These are phyloP conservation scores for Pyrocoelia pectoralis DNA, from an alignment of 2,888 invertebrate genomes.

Conservation along the genomic window DNA sequence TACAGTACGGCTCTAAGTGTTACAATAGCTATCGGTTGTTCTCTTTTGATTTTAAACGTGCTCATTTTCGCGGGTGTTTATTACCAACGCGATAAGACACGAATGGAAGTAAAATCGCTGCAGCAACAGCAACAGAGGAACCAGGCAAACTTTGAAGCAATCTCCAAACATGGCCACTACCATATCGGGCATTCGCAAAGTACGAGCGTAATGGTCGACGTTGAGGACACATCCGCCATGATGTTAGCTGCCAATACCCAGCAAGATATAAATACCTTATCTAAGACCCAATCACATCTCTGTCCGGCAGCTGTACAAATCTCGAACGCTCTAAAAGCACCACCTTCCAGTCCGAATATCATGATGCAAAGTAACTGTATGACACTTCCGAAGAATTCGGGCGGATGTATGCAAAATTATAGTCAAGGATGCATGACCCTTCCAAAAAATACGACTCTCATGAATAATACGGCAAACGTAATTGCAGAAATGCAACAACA, in stretches of 20 bases:
- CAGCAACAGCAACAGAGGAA: conserved; percentile 81
- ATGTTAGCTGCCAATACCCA: conserved; percentile 66
- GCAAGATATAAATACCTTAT: conserved; percentile 62
- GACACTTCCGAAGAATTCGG: conserved; percentile 64
- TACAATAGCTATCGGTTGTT: conserved; percentile 84
- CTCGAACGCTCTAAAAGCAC: conserved; percentile 67
- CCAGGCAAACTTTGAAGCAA: conserved; percentile 72
- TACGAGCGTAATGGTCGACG: conserved; percentile 84
- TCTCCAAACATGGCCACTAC: conserved; percentile 83
- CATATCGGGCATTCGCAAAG: conserved; percentile 79
- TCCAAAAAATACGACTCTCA: conserved; percentile 66
- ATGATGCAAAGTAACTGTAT: conserved; percentile 59
- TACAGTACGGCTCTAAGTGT: conserved; percentile 81
- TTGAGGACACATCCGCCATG: conserved; percentile 72
- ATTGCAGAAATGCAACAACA: conserved; percentile 67
- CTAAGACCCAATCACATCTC: conserved; percentile 66
- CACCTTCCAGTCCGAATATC: conserved; percentile 68
- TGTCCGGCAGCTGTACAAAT: conserved; percentile 61
- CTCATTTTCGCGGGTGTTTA: conserved; percentile 86
- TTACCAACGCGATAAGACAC: conserved; percentile 80
- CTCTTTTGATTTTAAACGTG: conserved; percentile 81
- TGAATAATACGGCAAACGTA: conserved; percentile 62
- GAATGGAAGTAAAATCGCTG: conserved; percentile 78
- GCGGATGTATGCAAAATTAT: conserved; percentile 52
- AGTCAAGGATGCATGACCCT: conserved; percentile 62